Evolutionary conservation across 2,888 invertebrate genomes (phyloP).

Genomic region (Ectemnius cavifrons): DNA sequence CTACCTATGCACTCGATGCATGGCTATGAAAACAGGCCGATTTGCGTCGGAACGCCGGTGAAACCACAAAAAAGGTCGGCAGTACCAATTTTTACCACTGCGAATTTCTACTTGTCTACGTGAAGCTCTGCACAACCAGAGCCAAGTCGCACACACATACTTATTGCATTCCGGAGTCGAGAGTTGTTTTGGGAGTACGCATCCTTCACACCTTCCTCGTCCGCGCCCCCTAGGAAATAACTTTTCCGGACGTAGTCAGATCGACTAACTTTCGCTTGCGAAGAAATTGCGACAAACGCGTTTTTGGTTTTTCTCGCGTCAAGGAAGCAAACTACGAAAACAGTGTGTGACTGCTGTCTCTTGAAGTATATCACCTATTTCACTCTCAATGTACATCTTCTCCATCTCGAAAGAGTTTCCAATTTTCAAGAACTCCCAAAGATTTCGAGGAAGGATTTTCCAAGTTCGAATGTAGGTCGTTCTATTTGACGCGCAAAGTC

Average conservation of each 20-base stretch:
- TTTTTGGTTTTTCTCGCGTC: too few relatives aligned
- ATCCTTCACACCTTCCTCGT: constrained; percentile 32
- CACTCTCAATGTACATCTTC: too few relatives aligned
- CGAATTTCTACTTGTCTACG: constrained; percentile 27
- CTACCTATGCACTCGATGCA: not conserved
- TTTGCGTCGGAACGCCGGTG: constrained; percentile 13
- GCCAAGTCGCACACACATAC: constrained; percentile 15
- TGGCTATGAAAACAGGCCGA: not conserved
- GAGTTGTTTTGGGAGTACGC: constrained; percentile 48
- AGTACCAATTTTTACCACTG: constrained; percentile 53
- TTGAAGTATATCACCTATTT: too few relatives aligned
- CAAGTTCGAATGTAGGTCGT: too few relatives aligned
- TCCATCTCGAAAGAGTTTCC: too few relatives aligned
- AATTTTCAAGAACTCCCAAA: too few relatives aligned
- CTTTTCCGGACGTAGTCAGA: constrained; percentile 29
- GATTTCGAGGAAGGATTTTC: too few relatives aligned
- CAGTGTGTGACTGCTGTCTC: too few relatives aligned
- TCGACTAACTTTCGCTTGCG: not conserved
- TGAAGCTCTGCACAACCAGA: too few relatives aligned
- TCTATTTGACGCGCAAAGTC: too few relatives aligned
- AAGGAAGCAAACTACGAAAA: constrained; percentile 24
- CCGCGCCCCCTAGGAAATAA: constrained; percentile 25
- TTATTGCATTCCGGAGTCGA: constrained; percentile 54
- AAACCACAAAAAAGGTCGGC: constrained; percentile 35
- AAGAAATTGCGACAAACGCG: constrained; percentile 8